phyloP scores from a whole-genome alignment of 1,140 invertebrate species.

The Plectrocnemia conspersa region DNA sequence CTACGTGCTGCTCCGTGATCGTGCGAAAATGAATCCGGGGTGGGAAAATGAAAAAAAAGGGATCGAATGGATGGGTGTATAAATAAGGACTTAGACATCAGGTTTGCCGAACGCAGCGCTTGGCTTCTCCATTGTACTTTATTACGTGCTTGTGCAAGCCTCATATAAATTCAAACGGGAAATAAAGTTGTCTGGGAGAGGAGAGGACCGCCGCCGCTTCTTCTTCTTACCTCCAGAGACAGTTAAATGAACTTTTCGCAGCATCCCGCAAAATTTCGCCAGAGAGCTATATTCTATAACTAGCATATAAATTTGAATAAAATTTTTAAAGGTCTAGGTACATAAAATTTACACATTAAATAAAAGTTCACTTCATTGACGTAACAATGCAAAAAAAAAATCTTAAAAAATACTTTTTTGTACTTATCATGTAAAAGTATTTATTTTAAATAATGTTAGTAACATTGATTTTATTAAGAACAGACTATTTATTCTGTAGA shows the following conservation, averaged over 20 bases:
- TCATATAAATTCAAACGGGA: slow-evolving; percentile 28
- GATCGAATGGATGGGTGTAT: slow-evolving; percentile 23
- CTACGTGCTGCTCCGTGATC: background rate
- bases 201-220: no score
- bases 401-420: no score
- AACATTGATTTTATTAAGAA: no score
- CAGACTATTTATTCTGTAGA: no score
- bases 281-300: no score
- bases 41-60: slow-evolving; percentile 17
- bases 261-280: background rate
- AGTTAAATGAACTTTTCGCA: slow-evolving; percentile 25
- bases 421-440: no score
- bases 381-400: no score
- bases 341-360: no score
- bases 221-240: slow-evolving; percentile 28
- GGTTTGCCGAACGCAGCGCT: slow-evolving; percentile 29
- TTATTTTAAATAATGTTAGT: no score
- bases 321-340: no score
- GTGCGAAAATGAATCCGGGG: slow-evolving; percentile 2
- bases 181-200: slow-evolving; percentile 25
- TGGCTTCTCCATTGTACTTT: slow-evolving; percentile 16
- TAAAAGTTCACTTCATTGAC: no score
- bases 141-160: slow-evolving; percentile 30
- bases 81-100: slow-evolving; percentile 26
- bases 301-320: no score